phyloP scores from a whole-genome alignment of 2,113 vertebrate species.

The Halichoerus grypus region DNA sequence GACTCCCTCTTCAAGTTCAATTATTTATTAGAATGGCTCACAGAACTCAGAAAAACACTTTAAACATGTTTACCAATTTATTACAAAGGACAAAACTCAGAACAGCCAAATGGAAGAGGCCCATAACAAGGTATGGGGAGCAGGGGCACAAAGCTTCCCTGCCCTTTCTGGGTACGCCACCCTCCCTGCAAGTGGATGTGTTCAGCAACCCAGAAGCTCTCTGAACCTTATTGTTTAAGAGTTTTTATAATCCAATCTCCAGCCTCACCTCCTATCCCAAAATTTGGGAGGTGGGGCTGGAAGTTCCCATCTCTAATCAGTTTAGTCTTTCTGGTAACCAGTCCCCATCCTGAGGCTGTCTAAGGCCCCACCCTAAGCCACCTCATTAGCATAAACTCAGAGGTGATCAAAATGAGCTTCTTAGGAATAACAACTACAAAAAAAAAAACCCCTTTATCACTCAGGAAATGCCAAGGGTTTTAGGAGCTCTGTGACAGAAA shows the following conservation, averaged over 20 bases:
- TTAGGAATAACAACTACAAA: background rate
- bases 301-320: background rate
- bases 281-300: background rate
- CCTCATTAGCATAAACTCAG: background rate
- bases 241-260: background rate
- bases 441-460: background rate
- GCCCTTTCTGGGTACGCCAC: background rate
- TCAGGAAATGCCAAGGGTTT: background rate
- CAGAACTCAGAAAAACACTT: background rate
- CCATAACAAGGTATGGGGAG: background rate
- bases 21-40: background rate
- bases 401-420: background rate
- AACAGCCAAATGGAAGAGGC: background rate
- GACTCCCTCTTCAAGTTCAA: background rate
- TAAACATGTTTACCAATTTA: background rate
- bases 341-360: background rate
- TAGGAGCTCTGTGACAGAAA: background rate
- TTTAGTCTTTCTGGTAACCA: background rate
- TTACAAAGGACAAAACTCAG: background rate
- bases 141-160: rapidly evolving
- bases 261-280: no score
- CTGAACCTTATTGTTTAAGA: background rate
- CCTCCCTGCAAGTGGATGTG: background rate
- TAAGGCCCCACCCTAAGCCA: background rate
- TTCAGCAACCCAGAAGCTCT: background rate